Percentiles rank a stretch among this genome's conserved stretches.
phyloP scores from a whole-genome alignment of 2,888 invertebrate species.

The Aethes cnicana region DNA sequence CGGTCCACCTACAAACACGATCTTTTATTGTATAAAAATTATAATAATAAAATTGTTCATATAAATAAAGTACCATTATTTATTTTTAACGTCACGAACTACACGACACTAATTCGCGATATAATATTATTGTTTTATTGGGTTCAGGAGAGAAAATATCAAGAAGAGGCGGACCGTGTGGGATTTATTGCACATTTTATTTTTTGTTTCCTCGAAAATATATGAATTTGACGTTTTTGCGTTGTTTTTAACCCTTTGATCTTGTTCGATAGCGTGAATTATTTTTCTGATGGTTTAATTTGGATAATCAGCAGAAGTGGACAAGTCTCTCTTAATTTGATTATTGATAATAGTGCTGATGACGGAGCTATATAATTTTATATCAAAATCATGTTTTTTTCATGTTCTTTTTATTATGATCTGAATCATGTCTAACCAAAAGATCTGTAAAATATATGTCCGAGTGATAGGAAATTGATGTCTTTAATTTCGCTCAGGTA shows the following conservation, averaged over 20 bases:
- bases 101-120: slow-evolving; percentile 57
- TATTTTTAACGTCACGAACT: slow-evolving; percentile 58
- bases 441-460: too few species aligned
- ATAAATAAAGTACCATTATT: slow-evolving; percentile 62
- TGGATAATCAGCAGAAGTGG: slow-evolving; percentile 13
- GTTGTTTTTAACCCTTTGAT: slow-evolving; percentile 35
- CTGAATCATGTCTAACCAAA: neutral
- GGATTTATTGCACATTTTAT: slow-evolving; percentile 71
- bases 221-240: slow-evolving; percentile 42
- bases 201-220: slow-evolving; percentile 68
- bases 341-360: slow-evolving; percentile 7
- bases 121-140: slow-evolving; percentile 79
- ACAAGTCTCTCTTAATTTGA: slow-evolving; percentile 9
- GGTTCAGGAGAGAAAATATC: slow-evolving; percentile 59
- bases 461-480: too few species aligned
- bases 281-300: slow-evolving; percentile 16
- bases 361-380: neutral
- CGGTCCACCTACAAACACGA: slow-evolving; percentile 48
- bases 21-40: slow-evolving; percentile 67
- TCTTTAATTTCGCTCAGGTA: too few species aligned
- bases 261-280: slow-evolving; percentile 28
- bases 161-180: slow-evolving; percentile 58
- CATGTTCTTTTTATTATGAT: slow-evolving; percentile 3
- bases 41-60: slow-evolving; percentile 65
- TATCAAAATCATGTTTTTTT: neutral